These are phyloP conservation scores for Elephantulus edwardii DNA, from an alignment of 2,113 vertebrate species.

Conservation along the genomic window DNA sequence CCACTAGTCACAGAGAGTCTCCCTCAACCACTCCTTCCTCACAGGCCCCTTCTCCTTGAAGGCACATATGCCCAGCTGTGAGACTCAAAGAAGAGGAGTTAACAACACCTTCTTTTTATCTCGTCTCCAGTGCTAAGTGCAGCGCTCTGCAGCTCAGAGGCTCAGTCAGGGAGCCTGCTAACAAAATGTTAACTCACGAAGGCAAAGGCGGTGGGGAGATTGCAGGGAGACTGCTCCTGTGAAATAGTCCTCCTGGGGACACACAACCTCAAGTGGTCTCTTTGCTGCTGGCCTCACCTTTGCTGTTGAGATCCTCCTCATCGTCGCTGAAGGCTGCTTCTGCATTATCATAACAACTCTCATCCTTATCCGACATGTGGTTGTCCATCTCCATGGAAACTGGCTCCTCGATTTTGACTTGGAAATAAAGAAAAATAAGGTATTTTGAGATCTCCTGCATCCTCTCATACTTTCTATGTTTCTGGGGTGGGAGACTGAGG, in stretches of 20 bases:
- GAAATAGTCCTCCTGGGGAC: fast-evolving
- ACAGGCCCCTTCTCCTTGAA: neutral
- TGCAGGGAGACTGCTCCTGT: fast-evolving
- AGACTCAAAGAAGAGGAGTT: neutral
- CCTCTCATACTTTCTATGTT: neutral
- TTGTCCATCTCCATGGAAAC: constrained; percentile 95
- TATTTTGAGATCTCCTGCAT: neutral
- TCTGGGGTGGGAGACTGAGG: neutral
- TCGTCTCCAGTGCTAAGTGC: neutral
- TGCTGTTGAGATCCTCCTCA: constrained; percentile 93
- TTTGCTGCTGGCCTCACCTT: constrained; percentile 84
- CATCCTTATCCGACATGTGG: constrained; percentile 94
- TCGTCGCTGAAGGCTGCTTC: constrained; percentile 97
- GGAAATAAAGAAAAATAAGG: constrained; percentile 45
- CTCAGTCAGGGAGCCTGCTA: neutral
- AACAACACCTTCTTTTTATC: neutral
- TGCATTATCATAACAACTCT: constrained; percentile 94
- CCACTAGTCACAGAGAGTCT: neutral
- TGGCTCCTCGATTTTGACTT: constrained; percentile 94
- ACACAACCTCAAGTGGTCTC: fast-evolving
- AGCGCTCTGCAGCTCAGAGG: neutral
- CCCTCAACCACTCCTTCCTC: neutral
- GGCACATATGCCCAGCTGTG: too few relatives aligned
- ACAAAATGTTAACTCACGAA: neutral
- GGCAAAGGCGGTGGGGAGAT: neutral